A percentile compares a stretch with the other conserved stretches of the same genome.
Evolutionary conservation across 2,113 vertebrate species (phyloP).

Genomic region (Heterotis niloticus): DNA sequence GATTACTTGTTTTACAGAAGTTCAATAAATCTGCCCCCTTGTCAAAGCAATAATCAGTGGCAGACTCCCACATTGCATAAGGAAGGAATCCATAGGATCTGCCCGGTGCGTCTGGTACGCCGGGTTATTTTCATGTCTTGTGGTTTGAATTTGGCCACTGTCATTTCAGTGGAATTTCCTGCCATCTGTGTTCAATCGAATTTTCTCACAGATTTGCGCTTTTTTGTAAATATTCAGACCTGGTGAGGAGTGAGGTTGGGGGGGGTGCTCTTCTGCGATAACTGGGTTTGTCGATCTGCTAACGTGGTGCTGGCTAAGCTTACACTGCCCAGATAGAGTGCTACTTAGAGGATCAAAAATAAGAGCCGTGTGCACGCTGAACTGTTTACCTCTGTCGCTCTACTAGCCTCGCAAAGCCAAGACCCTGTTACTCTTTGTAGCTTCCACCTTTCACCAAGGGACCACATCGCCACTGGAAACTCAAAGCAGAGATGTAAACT

Average conservation of each 20-base stretch:
- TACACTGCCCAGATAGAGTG: conserved; percentile 9
- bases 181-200: conserved; percentile 95
- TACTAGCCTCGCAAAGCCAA: background rate
- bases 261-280: conserved; percentile 71
- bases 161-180: conserved; percentile 98
- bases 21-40: conserved; percentile 75
- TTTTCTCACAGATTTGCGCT: conserved; percentile 89
- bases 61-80: conserved; percentile 66
- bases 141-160: conserved; percentile 89
- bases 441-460: too few species aligned
- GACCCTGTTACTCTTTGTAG: background rate
- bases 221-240: conserved; percentile 92
- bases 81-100: conserved; percentile 73
- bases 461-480: background rate
- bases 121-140: conserved; percentile 88
- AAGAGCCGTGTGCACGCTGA: background rate
- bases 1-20: conserved; percentile 88
- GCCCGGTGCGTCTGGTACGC: conserved; percentile 69
- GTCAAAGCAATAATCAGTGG: conserved; percentile 76
- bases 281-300: conserved; percentile 67
- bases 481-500: background rate
- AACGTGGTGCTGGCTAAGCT: conserved; percentile 37
- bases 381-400: conserved; percentile 5
- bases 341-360: conserved; percentile 10
- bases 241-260: conserved; percentile 63